Evolutionary conservation across 1,140 invertebrate genomes (phyloP), one percentile per base, ranked within the genome.

Genomic region (Ptiloglossa arizonensis): DNA sequence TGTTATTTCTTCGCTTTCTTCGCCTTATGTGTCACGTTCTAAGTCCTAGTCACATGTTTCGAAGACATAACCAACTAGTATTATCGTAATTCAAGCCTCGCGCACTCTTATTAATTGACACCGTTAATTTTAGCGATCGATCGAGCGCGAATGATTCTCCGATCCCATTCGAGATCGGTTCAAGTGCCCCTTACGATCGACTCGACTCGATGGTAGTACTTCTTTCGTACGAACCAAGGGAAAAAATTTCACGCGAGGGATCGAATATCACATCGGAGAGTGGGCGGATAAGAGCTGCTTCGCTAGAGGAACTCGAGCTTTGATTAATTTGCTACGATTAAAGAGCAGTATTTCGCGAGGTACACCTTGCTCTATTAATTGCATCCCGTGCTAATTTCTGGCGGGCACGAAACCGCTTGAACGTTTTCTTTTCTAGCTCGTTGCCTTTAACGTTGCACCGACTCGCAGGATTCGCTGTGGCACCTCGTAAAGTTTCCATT

Each of bases 271-370:
- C 17, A 9, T 29, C 15, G 1, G 17, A 17, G 35, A 60, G 13
- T 4, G 27, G 57, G 3, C 32, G 32, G 8, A 59, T 59, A 59
- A 59, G 11, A 35, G 27, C 29, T 11, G 5, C 2, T 19, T 19
- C 3, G 29, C 0, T 15, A 19, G 8, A 35, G 41, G 38, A 22
- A 9, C 8, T 15, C 56, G 0, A 15, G 57, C 17, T 38, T 8
- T 60, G 29, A 60, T 60, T 19, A 27, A 60, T 60, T n/a, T 38
- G 32, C 29, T 22, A 17, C 57, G 38, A 60, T 60, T 60, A 38
- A 60, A n/a, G 57, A 32, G 57, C 32, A 38, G n/a, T 60, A 60
- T 38, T 13, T 38, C 32, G 6, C 15, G 22, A 9, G 8, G 22
- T 22, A 60, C 32, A 38, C 29, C 32, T 32, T 15, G 57, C 9